Conservation (phyloP, 2,888 invertebrate species). For the Corbicula japonica region DNA sequence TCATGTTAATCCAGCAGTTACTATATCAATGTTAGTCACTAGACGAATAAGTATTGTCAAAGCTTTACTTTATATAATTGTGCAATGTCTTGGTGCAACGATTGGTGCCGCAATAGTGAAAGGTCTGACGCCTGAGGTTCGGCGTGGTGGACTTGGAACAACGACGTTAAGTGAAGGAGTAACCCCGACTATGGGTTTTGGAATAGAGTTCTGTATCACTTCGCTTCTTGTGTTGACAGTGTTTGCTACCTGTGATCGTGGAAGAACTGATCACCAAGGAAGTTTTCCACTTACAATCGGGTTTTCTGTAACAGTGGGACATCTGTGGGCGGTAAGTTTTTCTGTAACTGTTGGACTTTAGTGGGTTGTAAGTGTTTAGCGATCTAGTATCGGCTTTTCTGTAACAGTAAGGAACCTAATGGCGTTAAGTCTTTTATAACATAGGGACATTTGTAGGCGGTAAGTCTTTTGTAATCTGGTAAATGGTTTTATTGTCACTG, state of each 20-base stretch:
- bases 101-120: conserved; percentile 96
- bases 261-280: conserved; percentile 92
- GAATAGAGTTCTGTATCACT: conserved; percentile 94
- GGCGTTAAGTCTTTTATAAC: too few species aligned
- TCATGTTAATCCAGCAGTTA: conserved; percentile 86
- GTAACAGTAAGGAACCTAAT: too few species aligned
- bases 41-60: conserved; percentile 93
- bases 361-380: too few species aligned
- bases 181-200: conserved; percentile 91
- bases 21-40: conserved; percentile 90
- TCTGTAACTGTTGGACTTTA: too few species aligned
- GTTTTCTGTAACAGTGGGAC: conserved; percentile 94
- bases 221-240: conserved; percentile 95
- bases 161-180: conserved; percentile 84
- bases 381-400: too few species aligned
- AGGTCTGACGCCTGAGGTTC: conserved; percentile 81
- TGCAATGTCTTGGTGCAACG: conserved; percentile 97
- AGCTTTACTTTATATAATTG: conserved; percentile 93
- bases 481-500: too few species aligned
- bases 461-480: too few species aligned
- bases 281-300: conserved; percentile 94
- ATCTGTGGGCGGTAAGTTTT: conserved; percentile 94
- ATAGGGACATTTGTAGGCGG: too few species aligned
- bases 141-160: conserved; percentile 96
- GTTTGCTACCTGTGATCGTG: conserved; percentile 92